Conservation (phyloP, 2,113 vertebrate species). For the Dunckerocampus dactyliophorus region DNA sequence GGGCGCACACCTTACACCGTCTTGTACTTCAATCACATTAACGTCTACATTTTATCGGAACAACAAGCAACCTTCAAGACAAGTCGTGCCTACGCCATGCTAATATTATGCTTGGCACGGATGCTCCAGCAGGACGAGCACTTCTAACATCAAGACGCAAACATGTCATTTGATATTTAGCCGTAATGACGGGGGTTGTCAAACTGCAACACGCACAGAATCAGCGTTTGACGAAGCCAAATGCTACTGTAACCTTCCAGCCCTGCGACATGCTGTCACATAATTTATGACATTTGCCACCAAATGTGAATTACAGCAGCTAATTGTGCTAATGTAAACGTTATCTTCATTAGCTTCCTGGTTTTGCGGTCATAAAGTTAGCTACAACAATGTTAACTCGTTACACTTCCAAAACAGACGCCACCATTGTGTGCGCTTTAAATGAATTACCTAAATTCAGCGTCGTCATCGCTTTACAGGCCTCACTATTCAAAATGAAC, state of each 20-base stretch:
- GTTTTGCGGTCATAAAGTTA: conserved; percentile 50
- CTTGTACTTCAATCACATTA: too few relatives aligned
- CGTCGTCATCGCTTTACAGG: fast-evolving
- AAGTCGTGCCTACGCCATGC: too few relatives aligned
- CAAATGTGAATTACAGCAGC: conserved; percentile 2
- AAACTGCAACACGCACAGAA: neutral
- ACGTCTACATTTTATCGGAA: too few relatives aligned
- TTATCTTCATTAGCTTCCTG: conserved; percentile 42
- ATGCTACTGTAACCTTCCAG: neutral
- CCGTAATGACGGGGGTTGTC: neutral
- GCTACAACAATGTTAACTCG: neutral
- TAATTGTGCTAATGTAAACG: conserved; percentile 42
- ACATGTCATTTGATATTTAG: neutral
- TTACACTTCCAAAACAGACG: neutral
- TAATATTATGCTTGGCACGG: neutral
- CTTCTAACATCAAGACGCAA: neutral
- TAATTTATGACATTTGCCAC: neutral
- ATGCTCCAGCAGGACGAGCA: neutral
- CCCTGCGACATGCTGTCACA: neutral
- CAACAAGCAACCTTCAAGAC: too few relatives aligned
- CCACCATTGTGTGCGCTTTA: neutral
- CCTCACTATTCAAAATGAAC: neutral
- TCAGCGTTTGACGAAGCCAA: neutral
- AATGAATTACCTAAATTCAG: neutral
- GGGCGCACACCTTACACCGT: neutral